Evolutionary conservation across 1,140 invertebrate genomes (phyloP), one percentile per base, ranked within the genome.

Genomic region (Drosophila teissieri): DNA sequence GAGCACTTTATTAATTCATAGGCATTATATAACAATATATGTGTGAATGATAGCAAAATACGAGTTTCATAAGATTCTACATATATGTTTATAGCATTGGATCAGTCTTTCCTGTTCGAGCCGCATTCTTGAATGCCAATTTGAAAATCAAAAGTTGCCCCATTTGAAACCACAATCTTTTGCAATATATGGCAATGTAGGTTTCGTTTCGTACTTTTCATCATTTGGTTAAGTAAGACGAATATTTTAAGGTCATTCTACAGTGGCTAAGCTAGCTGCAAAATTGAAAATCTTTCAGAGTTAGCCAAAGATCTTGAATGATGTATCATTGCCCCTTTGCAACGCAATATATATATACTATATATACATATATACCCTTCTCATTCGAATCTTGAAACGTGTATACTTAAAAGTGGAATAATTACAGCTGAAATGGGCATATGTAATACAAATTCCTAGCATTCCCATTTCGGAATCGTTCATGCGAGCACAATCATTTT

Each of bases 101-200:
- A 2, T 31, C 0, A 3, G 17, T 52, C 31, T 52, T 52, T 36
- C 15, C 49, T 19, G 31, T 17, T 36, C 6, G 15, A 52, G 31
- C 31, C 6, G 49, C 27, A 51, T 51, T 51, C 48, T 51, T 51
- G 48, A 52, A 52, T 52, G 49, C 5, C 49, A 52, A 52, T 14
- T 17, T 2, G 4, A 17, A 52, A 52, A 27, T 15, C 48, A 51
- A 51, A 51, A 51, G 48, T 34, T 34, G 48, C 8, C 27, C 15
- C 48, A 51, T 51, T 12, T 8, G 34, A 34, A 51, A 34, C 48
- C 27, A 52, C 49, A 52, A 52, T 52, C 49, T 36, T 36, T 15
- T 17, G 15, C 49, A 52, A 52, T 52, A 52, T 19, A 52, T 36
- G 49, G 49, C 31, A 52, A 19, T 17, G 24, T 49, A 6, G 48